phyloP scores from a whole-genome alignment of 2,113 vertebrate species.

The Mobula hypostoma region DNA sequence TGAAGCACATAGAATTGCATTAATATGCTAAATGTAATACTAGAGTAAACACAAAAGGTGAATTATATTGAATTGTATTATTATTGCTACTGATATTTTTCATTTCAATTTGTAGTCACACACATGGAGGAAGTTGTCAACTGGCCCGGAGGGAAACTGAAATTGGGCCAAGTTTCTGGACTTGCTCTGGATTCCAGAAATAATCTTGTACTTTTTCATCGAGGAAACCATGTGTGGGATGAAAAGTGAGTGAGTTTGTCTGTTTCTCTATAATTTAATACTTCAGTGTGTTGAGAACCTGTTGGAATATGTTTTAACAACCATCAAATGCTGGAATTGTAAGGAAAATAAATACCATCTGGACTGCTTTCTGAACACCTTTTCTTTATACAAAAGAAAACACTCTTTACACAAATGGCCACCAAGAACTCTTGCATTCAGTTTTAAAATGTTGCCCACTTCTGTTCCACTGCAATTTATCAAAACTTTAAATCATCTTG shows the following conservation, averaged over 20 bases:
- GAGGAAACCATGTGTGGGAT: conserved; percentile 86
- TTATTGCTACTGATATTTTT: not conserved
- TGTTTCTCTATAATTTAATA: not conserved
- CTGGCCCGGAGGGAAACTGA: conserved; percentile 74
- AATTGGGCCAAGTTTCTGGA: conserved; percentile 87
- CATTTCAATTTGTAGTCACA: conserved; percentile 55
- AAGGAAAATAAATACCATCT: too few species aligned
- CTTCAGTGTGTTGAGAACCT: not conserved
- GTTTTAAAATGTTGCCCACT: too few species aligned
- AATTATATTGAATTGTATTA: too few species aligned
- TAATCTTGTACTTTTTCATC: conserved; percentile 88
- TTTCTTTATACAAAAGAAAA: too few species aligned
- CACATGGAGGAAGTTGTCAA: conserved; percentile 70
- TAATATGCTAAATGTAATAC: not conserved
- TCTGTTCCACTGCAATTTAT: too few species aligned
- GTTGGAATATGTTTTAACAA: not conserved
- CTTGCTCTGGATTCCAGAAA: conserved; percentile 74
- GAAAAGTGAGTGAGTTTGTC: conserved; percentile 66
- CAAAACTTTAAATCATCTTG: too few species aligned
- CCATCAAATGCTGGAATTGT: not conserved
- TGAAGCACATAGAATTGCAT: not conserved
- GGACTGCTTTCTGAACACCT: too few species aligned
- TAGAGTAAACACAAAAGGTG: too few species aligned
- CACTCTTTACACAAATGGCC: too few species aligned
- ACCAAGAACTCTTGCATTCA: too few species aligned